Evolutionary conservation across 2,797 vertebrate species (phyloP).

Genomic region (Argentina silus): DNA sequence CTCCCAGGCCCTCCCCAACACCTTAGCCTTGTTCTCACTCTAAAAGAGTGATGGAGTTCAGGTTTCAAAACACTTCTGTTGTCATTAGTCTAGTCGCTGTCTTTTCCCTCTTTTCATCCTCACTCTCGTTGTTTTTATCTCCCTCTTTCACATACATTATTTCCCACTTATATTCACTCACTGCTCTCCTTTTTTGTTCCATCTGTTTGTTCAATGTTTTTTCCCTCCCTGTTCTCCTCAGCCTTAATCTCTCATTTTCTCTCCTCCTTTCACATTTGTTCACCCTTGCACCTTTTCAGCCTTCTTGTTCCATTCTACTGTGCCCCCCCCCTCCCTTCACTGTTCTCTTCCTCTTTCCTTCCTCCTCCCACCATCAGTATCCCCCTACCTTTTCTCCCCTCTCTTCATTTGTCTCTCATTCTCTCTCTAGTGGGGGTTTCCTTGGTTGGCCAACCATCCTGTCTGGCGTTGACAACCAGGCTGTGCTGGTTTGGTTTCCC

Average conservation of each 20-base stretch:
- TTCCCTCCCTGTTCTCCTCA: not conserved
- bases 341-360: slow-evolving; percentile 1
- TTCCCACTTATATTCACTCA: slow-evolving; percentile 6
- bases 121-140: slow-evolving; percentile 4
- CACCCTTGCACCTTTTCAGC: not conserved
- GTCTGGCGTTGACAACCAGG: slow-evolving; percentile 37
- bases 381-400: slow-evolving; percentile 10
- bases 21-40: slow-evolving; percentile 31
- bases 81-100: slow-evolving; percentile 55
- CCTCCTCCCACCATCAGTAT: slow-evolving; percentile 26
- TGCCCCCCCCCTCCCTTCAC: not conserved
- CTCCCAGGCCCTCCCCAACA: not conserved
- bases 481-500: slow-evolving; percentile 23
- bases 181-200: slow-evolving; percentile 9
- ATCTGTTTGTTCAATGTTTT: slow-evolving; percentile 14
- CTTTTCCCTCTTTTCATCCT: not conserved
- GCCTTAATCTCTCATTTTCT: not conserved
- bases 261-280: not conserved
- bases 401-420: slow-evolving; percentile 53
- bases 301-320: not conserved
- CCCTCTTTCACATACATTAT: slow-evolving; percentile 4
- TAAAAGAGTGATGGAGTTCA: slow-evolving; percentile 52
- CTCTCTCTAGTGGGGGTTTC: slow-evolving; percentile 30
- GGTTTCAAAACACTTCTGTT: slow-evolving; percentile 60
- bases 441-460: slow-evolving; percentile 55